These are phyloP conservation scores for Rhopalosiphum nymphaeae DNA, from an alignment of 2,888 invertebrate species.

Conservation along the genomic window DNA sequence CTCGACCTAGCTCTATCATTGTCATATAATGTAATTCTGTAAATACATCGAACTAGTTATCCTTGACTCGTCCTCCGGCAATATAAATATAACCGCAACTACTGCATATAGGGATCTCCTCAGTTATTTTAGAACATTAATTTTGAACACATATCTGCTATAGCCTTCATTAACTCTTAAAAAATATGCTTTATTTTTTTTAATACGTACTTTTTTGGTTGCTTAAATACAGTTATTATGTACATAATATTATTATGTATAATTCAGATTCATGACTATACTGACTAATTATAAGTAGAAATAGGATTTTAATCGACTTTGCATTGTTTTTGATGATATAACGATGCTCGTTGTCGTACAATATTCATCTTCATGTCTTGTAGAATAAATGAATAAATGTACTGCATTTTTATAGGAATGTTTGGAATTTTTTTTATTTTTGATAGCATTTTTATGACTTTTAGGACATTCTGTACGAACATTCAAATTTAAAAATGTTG, in stretches of 20 bases:
- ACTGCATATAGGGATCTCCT: slow-evolving; percentile 49
- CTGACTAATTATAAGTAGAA: neutral
- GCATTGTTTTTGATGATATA: neutral
- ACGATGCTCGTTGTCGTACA: neutral
- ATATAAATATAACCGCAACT: neutral
- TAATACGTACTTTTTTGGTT: neutral
- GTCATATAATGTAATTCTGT: neutral
- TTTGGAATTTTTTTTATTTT: neutral
- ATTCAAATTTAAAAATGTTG: neutral
- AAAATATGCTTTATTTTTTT: slow-evolving; percentile 10
- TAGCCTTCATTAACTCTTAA: neutral
- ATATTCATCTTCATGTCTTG: neutral
- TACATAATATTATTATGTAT: neutral
- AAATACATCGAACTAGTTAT: slow-evolving; percentile 40
- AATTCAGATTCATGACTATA: neutral
- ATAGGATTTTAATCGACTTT: neutral
- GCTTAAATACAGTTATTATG: neutral
- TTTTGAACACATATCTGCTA: neutral
- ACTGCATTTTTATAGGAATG: neutral
- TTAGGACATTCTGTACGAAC: neutral
- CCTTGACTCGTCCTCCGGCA: slow-evolving; percentile 54
- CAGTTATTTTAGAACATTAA: neutral
- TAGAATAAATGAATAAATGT: neutral
- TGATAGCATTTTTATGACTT: neutral
- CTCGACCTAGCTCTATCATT: neutral